Evolutionary conservation across 2,797 vertebrate genomes (phyloP).

Genomic region (Melanogrammus aeglefinus): DNA sequence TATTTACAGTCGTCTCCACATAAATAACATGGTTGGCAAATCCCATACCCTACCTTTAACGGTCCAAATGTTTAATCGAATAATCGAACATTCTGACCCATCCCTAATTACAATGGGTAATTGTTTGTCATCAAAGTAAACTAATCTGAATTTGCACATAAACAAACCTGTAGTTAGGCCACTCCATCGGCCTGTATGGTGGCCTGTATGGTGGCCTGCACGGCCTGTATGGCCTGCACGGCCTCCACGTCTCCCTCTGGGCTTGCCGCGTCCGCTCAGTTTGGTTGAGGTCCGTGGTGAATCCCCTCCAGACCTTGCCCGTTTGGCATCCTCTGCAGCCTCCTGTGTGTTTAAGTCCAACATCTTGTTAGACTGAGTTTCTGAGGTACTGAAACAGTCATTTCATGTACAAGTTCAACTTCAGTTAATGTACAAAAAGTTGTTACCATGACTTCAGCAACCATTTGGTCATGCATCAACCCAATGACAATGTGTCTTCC

Average conservation of each 20-base stretch:
- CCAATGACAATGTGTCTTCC: slow-evolving; percentile 3
- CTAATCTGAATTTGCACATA: slow-evolving; percentile 4
- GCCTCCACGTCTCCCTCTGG: background rate
- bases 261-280: background rate
- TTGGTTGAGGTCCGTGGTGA: background rate
- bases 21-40: no score
- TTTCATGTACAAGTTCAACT: no score
- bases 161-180: slow-evolving; percentile 6
- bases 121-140: slow-evolving; percentile 7
- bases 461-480: slow-evolving; percentile 6
- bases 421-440: slow-evolving; percentile 10
- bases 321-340: background rate
- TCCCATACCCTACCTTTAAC: no score
- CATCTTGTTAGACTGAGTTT: slow-evolving; percentile 6
- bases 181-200: background rate
- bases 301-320: slow-evolving; percentile 1
- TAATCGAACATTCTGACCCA: no score
- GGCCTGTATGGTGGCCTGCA: background rate
- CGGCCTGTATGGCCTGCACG: background rate
- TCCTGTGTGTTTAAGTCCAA: slow-evolving; percentile 10
- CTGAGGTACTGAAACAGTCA: background rate
- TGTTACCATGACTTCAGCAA: slow-evolving; percentile 2
- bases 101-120: background rate
- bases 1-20: no score
- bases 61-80: no score